These are phyloP conservation scores for Cherax destructor DNA, from an alignment of 1,140 invertebrate species.

Conservation along the genomic window DNA sequence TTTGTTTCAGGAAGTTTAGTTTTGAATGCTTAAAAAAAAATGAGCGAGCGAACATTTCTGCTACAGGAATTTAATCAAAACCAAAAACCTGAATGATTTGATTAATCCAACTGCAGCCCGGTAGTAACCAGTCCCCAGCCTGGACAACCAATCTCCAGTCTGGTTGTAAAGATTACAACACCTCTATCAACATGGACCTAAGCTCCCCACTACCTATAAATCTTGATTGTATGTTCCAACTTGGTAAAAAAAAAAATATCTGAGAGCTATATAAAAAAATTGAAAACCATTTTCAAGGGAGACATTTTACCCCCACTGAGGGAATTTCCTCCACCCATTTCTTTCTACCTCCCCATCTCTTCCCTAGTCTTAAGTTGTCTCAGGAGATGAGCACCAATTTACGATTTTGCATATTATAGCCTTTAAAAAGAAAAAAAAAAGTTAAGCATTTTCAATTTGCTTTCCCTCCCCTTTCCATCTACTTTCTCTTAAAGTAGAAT, in stretches of 20 bases:
- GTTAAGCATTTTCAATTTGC: background rate
- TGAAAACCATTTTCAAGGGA: conserved; percentile 8
- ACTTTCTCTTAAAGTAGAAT: background rate
- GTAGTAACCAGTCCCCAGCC: background rate
- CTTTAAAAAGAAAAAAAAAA: background rate
- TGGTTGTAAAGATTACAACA: background rate
- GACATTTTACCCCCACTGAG: background rate
- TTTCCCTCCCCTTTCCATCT: background rate
- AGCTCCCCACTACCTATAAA: background rate
- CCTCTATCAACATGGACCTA: background rate
- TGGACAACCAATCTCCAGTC: background rate
- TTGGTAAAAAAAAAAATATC: background rate
- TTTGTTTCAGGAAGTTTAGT: too few relatives aligned
- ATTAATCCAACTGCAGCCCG: background rate
- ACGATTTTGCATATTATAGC: background rate
- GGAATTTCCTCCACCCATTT: background rate
- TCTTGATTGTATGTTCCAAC: background rate
- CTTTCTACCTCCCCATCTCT: background rate
- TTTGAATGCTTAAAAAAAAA: too few relatives aligned
- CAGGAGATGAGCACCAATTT: background rate
- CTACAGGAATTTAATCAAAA: too few relatives aligned
- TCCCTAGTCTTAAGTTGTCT: background rate
- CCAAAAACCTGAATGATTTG: background rate
- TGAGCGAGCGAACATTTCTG: too few relatives aligned
- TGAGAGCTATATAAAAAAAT: conserved; percentile 4